Conservation (phyloP, 1,140 invertebrate genomes). For the Caenorhabditis briggsae region DNA sequence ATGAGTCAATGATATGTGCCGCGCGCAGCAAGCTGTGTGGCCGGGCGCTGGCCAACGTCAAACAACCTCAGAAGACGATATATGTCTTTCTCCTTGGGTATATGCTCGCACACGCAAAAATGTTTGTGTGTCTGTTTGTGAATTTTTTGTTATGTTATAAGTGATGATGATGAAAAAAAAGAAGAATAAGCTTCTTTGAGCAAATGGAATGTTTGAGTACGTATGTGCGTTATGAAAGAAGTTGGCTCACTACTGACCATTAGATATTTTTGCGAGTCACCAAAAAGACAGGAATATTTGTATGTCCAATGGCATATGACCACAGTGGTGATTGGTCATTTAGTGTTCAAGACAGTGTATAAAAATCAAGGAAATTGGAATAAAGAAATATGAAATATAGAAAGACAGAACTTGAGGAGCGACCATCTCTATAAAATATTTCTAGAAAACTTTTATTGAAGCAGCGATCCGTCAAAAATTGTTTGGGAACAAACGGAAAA, state of each 20-base stretch:
- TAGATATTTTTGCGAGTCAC: constrained; percentile 25
- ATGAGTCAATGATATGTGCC: constrained; percentile 54
- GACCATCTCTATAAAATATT: too few species aligned
- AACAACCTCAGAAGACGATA: constrained; percentile 49
- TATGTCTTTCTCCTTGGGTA: constrained; percentile 5
- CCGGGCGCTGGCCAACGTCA: constrained; percentile 29
- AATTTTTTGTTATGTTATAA: constrained; percentile 51
- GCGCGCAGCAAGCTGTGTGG: constrained; percentile 46
- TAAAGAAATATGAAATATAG: too few species aligned
- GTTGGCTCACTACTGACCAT: constrained; percentile 13
- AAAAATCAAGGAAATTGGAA: too few species aligned
- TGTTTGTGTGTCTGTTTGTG: neutral
- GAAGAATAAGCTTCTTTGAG: neutral
- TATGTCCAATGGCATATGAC: neutral
- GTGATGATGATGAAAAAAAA: constrained; percentile 25
- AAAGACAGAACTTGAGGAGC: too few species aligned
- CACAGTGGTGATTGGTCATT: neutral
- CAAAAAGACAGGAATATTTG: constrained; percentile 18
- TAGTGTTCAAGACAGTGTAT: too few species aligned
- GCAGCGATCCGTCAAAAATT: too few species aligned
- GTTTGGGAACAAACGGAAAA: too few species aligned
- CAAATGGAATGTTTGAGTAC: constrained; percentile 45
- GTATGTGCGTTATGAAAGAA: neutral
- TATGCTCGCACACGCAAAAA: constrained; percentile 20
- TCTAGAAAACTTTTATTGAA: too few species aligned